Evolutionary conservation across 1,140 invertebrate genomes (phyloP).

Genomic region (Hyles euphorbiae): DNA sequence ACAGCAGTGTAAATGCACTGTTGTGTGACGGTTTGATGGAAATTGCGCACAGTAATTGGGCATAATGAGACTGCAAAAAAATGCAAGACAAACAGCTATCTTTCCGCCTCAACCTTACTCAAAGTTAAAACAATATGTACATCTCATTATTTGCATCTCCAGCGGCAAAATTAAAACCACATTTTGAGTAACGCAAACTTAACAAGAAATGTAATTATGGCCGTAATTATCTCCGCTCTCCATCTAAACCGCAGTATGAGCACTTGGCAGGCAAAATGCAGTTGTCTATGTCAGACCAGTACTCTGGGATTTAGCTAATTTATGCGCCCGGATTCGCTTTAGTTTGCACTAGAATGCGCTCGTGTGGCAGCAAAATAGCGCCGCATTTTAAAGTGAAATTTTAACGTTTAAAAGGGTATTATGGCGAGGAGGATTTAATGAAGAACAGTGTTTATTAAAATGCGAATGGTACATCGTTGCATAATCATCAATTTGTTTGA

Average conservation of each 20-base stretch:
- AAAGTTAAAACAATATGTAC: too few species aligned
- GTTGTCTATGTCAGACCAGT: conserved; percentile 8
- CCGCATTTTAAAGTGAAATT: neutral
- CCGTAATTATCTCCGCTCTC: conserved; percentile 12
- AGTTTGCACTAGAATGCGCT: conserved; percentile 3
- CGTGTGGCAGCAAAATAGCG: neutral
- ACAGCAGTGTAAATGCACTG: too few species aligned
- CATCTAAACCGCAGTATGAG: conserved; percentile 2
- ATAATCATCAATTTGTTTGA: too few species aligned
- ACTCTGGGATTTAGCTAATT: conserved; percentile 16
- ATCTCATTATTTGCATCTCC: too few species aligned
- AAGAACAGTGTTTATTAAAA: too few species aligned
- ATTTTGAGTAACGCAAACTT: too few species aligned
- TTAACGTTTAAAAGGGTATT: neutral
- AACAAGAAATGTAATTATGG: conserved; percentile 14
- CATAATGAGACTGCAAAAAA: too few species aligned
- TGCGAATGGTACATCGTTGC: conserved; percentile 4
- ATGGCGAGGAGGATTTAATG: conserved; percentile 4
- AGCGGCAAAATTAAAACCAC: too few species aligned
- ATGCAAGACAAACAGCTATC: too few species aligned
- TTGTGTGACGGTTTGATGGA: too few species aligned
- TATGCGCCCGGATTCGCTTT: conserved; percentile 10
- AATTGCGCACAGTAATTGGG: too few species aligned
- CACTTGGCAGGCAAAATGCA: conserved; percentile 19
- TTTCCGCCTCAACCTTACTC: too few species aligned